phyloP scores from a whole-genome alignment of 2,113 vertebrate species.

The Clinocottus analis region DNA sequence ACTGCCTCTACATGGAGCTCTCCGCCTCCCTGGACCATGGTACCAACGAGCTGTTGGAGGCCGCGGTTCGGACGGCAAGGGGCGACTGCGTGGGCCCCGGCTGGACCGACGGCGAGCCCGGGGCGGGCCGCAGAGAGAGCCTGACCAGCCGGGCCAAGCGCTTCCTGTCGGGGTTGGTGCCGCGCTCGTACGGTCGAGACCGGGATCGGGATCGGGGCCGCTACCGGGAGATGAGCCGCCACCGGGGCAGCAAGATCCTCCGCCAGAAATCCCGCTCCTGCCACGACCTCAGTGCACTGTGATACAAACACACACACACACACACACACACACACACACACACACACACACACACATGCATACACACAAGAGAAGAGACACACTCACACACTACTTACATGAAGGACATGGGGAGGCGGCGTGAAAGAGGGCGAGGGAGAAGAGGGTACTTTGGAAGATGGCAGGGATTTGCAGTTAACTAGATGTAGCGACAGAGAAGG shows the following conservation, averaged over 20 bases:
- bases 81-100: conserved; percentile 82
- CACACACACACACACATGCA: conserved; percentile 3
- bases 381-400: conserved; percentile 45
- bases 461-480: not conserved
- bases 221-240: conserved; percentile 82
- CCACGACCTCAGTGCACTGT: conserved; percentile 90
- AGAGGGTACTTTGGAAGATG: not conserved
- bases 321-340: conserved; percentile 31
- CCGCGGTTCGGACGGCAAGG: conserved; percentile 86
- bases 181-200: conserved; percentile 83
- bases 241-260: conserved; percentile 86
- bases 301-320: conserved; percentile 43
- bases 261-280: conserved; percentile 93
- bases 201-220: conserved; percentile 79
- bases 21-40: conserved; percentile 91
- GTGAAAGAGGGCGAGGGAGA: not conserved
- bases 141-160: conserved; percentile 90
- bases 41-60: conserved; percentile 89
- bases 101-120: conserved; percentile 78
- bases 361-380: conserved; percentile 21
- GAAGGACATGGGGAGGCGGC: not conserved
- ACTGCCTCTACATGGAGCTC: conserved; percentile 90
- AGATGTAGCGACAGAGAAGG: not conserved
- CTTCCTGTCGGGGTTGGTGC: conserved; percentile 89
- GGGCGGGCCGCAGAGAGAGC: conserved; percentile 85